phyloP scores from a whole-genome alignment of 2,888 invertebrate species.

The Miltochrista miniata region DNA sequence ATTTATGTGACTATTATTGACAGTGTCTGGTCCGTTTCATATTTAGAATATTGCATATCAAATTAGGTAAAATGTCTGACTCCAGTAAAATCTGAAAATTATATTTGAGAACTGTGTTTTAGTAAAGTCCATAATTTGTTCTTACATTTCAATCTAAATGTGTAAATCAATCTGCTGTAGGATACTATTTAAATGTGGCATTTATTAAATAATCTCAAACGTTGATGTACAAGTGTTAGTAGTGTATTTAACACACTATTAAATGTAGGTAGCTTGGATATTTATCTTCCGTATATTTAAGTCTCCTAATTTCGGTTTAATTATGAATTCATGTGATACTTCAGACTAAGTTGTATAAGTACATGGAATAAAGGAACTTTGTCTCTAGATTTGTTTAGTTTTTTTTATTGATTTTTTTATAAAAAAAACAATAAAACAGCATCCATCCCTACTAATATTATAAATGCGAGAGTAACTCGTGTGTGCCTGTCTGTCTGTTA shows the following conservation, averaged over 20 bases:
- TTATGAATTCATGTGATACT: constrained; percentile 77
- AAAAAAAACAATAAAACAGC: no score
- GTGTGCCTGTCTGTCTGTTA: no score
- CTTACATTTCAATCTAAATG: constrained; percentile 31
- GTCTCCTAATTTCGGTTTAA: constrained; percentile 48
- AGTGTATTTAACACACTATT: constrained; percentile 51
- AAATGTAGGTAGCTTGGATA: constrained; percentile 59
- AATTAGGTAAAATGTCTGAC: constrained; percentile 20
- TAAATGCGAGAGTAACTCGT: no score
- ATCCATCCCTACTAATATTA: no score
- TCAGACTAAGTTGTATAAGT: constrained; percentile 71
- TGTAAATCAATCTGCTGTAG: constrained; percentile 41
- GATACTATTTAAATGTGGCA: constrained; percentile 45
- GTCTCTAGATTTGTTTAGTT: constrained; percentile 41
- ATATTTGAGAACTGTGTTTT: constrained; percentile 4
- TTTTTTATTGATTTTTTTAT: no score
- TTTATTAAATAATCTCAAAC: constrained; percentile 61
- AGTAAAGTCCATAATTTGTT: constrained; percentile 16
- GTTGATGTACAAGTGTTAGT: constrained; percentile 53
- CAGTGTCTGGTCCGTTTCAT: constrained; percentile 24
- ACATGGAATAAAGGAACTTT: constrained; percentile 68
- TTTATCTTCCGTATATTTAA: constrained; percentile 58
- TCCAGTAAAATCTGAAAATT: constrained; percentile 15
- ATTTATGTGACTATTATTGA: constrained; percentile 5
- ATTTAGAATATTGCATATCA: constrained; percentile 35